Base-by-base conservation (phyloP, 2,113 vertebrate genomes). In the Labrus mixtus region DNA sequence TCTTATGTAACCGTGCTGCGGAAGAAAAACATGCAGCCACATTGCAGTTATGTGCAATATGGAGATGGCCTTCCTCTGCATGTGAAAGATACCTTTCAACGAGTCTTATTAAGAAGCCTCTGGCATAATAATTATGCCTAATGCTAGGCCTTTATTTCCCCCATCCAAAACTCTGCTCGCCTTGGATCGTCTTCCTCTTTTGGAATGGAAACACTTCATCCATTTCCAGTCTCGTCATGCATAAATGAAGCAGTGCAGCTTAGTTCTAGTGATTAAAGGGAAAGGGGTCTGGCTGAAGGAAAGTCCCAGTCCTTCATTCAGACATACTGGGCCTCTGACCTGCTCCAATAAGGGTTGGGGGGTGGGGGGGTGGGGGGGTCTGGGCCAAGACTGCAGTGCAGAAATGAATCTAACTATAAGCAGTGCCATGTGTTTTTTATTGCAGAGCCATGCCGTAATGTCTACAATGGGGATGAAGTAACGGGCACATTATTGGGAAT, bases 191-290 rank as follows among this genome's bases (percentile, higher is more conserved):
- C 87, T 83, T 83, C 83, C 89, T 89, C 88, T 90, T 83, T 89
- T 68, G 87, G 86, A 83, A 89, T 91, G 90, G 88, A 91, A 91
- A 91, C 76, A 51, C 74, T 82, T 85, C 72, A 72, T 89, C 86
- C 68, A 78, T 83, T 82, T 88, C 78, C 80, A 80, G 78, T 79
- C 68, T 67, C 12, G 74, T 84, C 87, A 91, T 90, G 90, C 88
- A 89, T 87, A 84, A 83, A 86, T 88, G 84, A 92, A 88, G 87
- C 83, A 86, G 89, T 83, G 86, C 70, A 84, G 82, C 86, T 89
- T 87, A 79, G 80, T 73, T 78, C 58, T 84, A 65, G 83, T 86
- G 80, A 88, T 85, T 85, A 83, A 88, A 88, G 75, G 61, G 66
- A 81, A 75, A 74, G 76, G 72, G 63, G 66, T 65, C 83, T 75